These are phyloP conservation scores for Lophochroa leadbeateri DNA, from an alignment of 2,113 vertebrate genomes.

Conservation along the genomic window DNA sequence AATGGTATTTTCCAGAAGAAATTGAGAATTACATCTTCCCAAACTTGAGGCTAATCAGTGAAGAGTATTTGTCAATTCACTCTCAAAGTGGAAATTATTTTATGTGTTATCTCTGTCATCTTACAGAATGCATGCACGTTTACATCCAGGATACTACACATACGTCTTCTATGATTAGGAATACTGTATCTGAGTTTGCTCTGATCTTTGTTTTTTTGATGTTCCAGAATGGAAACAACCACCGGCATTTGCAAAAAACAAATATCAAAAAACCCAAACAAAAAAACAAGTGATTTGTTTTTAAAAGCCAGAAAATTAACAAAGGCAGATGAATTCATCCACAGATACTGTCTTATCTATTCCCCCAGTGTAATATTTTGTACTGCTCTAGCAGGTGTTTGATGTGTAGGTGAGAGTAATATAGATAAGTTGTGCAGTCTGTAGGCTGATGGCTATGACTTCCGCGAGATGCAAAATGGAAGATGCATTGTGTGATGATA, in stretches of 20 bases:
- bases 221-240: not conserved
- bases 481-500: not conserved
- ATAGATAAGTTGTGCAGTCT: not conserved
- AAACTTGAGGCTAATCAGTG: not conserved
- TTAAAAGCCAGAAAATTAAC: not conserved
- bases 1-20: not conserved
- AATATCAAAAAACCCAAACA: not conserved
- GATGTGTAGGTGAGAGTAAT: not conserved
- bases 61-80: not conserved
- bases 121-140: fast-evolving
- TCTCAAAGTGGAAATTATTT: not conserved
- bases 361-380: not conserved
- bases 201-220: not conserved
- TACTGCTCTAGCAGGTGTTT: not conserved
- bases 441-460: not conserved
- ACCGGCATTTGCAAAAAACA: not conserved
- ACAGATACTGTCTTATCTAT: not conserved
- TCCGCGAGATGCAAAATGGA: not conserved
- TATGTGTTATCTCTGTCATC: not conserved
- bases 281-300: fast-evolving
- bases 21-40: not conserved
- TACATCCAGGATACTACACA: not conserved
- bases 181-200: not conserved
- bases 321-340: not conserved
- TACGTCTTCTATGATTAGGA: not conserved